Conservation (phyloP, 2,888 invertebrate species). For the Sceliomorpha sp. region DNA sequence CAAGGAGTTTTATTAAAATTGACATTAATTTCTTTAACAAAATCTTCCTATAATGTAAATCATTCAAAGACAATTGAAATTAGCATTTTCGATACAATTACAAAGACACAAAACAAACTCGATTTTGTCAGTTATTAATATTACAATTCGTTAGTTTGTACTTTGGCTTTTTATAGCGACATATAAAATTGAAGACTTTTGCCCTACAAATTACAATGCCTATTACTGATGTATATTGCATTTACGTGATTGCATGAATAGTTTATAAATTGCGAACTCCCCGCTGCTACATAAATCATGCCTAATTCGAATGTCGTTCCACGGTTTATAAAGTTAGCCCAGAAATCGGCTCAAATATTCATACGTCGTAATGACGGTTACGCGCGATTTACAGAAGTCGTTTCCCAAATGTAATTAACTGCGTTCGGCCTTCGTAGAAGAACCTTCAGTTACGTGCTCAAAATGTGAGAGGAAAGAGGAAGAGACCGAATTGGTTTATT, state of each 20-base stretch:
- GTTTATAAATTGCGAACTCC: constrained; percentile 48
- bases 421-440: constrained; percentile 38
- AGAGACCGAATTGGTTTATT: constrained; percentile 19
- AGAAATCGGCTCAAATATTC: constrained; percentile 52
- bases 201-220: constrained; percentile 44
- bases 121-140: too few species aligned
- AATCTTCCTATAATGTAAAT: too few species aligned
- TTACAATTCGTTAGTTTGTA: too few species aligned
- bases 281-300: constrained; percentile 50
- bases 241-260: constrained; percentile 47
- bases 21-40: too few species aligned
- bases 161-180: constrained; percentile 29
- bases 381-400: constrained; percentile 46
- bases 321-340: constrained; percentile 45
- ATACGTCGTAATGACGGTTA: constrained; percentile 47
- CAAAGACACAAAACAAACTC: too few species aligned
- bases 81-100: too few species aligned
- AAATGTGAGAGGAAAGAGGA: constrained; percentile 38
- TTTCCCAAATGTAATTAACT: constrained; percentile 47
- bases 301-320: constrained; percentile 45
- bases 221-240: constrained; percentile 50
- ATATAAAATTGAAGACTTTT: constrained; percentile 48
- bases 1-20: too few species aligned
- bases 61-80: too few species aligned
- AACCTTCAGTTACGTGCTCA: constrained; percentile 33